These are phyloP conservation scores for Spheniscus mendiculus DNA, from an alignment of 2,113 vertebrate genomes.

Conservation along the genomic window DNA sequence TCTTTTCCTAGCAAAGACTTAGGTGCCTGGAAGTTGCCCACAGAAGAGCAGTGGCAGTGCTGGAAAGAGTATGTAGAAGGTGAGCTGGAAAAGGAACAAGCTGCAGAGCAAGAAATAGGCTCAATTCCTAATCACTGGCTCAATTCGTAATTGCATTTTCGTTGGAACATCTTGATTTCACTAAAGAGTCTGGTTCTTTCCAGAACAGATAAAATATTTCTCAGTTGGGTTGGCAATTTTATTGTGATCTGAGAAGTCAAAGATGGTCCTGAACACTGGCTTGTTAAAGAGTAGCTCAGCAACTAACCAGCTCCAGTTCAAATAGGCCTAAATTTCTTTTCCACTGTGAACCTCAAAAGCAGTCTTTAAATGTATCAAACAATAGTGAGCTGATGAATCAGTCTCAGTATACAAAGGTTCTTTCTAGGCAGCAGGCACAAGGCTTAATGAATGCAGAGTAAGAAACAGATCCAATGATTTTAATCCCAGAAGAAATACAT, in stretches of 20 bases:
- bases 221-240: neutral
- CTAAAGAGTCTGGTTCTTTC: neutral
- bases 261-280: neutral
- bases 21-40: neutral
- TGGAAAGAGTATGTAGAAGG: neutral
- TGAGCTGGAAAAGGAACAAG: neutral
- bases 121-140: neutral
- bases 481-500: neutral
- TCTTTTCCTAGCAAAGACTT: neutral
- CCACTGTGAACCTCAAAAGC: neutral
- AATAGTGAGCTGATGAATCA: constrained; percentile 20
- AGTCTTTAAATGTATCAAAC: neutral
- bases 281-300: neutral
- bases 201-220: neutral
- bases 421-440: constrained; percentile 6
- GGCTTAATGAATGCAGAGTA: neutral
- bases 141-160: neutral
- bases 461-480: neutral
- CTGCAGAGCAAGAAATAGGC: neutral
- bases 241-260: neutral
- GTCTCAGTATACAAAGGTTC: neutral
- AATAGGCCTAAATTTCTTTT: neutral
- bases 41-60: neutral
- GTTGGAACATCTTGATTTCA: neutral
- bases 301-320: neutral